Percentiles rank a stretch among this genome's conserved stretches.
Conservation (phyloP, 2,888 invertebrate species). For the Acrobasis consociella region DNA sequence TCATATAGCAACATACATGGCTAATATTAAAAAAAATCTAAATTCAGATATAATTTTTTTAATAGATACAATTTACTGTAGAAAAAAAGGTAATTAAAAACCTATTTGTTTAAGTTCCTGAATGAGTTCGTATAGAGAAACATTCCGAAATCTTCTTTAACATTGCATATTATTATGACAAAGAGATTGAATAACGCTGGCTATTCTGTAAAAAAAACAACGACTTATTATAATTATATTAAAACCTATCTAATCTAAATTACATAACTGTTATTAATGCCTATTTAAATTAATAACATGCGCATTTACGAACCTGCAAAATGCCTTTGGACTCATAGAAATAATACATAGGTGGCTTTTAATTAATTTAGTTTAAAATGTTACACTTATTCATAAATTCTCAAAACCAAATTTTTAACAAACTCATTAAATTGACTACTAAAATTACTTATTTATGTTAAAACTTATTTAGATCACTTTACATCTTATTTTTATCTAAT, state of each 20-base stretch:
- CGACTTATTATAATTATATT: neutral
- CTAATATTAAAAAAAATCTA: too few relatives aligned
- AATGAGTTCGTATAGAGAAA: too few relatives aligned
- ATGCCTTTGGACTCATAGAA: neutral
- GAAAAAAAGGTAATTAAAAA: too few relatives aligned
- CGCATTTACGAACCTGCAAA: neutral
- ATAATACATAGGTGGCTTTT: neutral
- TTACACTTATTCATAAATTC: neutral
- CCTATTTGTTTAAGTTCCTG: too few relatives aligned
- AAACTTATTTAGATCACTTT: conserved; percentile 53
- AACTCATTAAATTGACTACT: conserved; percentile 28
- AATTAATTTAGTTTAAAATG: neutral
- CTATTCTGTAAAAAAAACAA: too few relatives aligned
- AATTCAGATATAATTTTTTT: too few relatives aligned
- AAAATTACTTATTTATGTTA: conserved; percentile 38
- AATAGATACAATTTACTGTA: too few relatives aligned
- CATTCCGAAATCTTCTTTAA: too few relatives aligned
- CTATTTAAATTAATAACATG: neutral
- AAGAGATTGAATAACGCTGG: too few relatives aligned
- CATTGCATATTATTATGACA: too few relatives aligned
- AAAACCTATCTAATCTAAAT: conserved; percentile 10
- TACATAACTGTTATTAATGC: neutral
- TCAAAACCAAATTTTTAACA: neutral
- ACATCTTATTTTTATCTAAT: conserved; percentile 68
- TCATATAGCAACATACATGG: too few relatives aligned